Percentiles rank a stretch among this genome's conserved stretches.
Evolutionary conservation across 2,113 vertebrate genomes (phyloP).

Genomic region (Nymphicus hollandicus): DNA sequence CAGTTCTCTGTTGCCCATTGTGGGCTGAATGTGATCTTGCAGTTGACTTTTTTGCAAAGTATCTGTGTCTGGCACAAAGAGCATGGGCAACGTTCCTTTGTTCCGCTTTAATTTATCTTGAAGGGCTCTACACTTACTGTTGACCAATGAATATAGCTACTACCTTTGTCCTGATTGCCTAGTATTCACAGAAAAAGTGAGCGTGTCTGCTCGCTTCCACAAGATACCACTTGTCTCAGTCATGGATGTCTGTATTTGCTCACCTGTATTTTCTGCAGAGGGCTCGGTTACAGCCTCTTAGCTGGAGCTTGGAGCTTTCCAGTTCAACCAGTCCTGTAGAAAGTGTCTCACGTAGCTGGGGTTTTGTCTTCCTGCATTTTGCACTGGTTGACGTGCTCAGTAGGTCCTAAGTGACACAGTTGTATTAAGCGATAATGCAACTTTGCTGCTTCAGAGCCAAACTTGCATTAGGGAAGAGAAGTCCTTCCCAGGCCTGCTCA

Average conservation of each 20-base stretch:
- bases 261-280: neutral
- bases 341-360: neutral
- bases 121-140: slow-evolving; percentile 49
- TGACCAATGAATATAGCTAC: slow-evolving; percentile 27
- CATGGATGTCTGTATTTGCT: neutral
- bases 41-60: neutral
- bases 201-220: neutral
- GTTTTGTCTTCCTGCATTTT: neutral
- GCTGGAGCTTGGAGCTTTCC: neutral
- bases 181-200: neutral
- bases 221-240: neutral
- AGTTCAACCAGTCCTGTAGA: neutral
- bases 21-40: slow-evolving; percentile 30
- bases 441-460: neutral
- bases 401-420: neutral
- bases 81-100: neutral
- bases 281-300: accelerated
- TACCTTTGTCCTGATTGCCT: slow-evolving; percentile 16
- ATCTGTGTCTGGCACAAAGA: neutral
- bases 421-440: neutral
- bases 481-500: neutral
- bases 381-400: neutral
- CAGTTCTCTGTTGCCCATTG: neutral
- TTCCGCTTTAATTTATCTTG: slow-evolving; percentile 34
- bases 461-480: neutral